phyloP scores from a whole-genome alignment of 1,140 invertebrate species.

The Metaphire vulgaris region DNA sequence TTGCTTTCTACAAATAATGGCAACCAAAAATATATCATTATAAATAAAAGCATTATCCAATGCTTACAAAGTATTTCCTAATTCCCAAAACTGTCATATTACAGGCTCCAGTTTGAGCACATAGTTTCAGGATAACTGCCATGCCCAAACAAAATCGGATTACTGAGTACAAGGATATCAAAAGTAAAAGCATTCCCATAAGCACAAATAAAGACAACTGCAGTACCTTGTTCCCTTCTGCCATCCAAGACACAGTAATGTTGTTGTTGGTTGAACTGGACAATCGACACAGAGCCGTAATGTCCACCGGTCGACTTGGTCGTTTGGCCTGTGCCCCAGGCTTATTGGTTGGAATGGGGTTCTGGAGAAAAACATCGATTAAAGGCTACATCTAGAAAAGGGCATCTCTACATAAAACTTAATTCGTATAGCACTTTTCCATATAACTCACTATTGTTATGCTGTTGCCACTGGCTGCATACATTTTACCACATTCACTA shows the following conservation, averaged over 20 bases:
- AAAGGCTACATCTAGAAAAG: background rate
- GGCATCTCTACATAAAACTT: background rate
- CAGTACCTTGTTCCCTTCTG: slow-evolving; percentile 56
- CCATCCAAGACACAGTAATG: slow-evolving; percentile 78
- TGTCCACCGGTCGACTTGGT: slow-evolving; percentile 89
- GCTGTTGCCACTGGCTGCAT: background rate
- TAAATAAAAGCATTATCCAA: background rate
- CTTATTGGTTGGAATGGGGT: slow-evolving; percentile 94
- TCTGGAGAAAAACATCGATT: slow-evolving; percentile 65
- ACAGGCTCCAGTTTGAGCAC: background rate
- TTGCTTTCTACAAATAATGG: no score
- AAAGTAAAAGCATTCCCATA: background rate
- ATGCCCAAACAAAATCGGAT: background rate
- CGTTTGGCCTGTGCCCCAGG: slow-evolving; percentile 93
- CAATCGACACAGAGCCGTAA: slow-evolving; percentile 81
- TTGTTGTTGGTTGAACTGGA: slow-evolving; percentile 75
- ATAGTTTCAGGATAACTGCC: background rate
- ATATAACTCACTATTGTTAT: background rate
- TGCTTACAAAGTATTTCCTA: background rate
- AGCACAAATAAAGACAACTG: background rate
- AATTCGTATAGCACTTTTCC: background rate
- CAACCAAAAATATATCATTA: no score
- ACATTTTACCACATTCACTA: background rate
- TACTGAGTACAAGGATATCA: background rate
- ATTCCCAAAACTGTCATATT: background rate